Base-by-base conservation (phyloP, 2,113 vertebrate species). In the Gracilinanus agilis region DNA sequence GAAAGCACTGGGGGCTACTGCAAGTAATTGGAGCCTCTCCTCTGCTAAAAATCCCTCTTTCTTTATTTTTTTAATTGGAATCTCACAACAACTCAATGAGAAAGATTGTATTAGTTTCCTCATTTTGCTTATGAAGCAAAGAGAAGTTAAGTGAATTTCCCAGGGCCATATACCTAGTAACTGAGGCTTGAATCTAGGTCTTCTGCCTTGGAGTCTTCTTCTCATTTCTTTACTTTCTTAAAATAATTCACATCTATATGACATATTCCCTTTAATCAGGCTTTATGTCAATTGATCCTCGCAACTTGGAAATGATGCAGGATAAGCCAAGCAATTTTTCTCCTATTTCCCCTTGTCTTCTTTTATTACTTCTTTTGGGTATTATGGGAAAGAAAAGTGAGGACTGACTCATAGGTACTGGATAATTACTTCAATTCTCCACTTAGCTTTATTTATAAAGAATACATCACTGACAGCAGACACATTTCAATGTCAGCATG, bases 391-490 rank as follows among this genome's bases (percentile, higher is more conserved):
- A 34, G 25, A 67, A 67, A 29, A 67, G 58, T 67, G 27, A 67
- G 27, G 58, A 34, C 58, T 67, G 58, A 67, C 11, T 67, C 58
- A 67, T 12, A 67, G 58, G 27, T 27, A 67, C 27, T 90, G 1
- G 55, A 13, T 91, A 89, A 89, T 89, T 93, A 55, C 19, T 54
- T 97, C 9, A 83, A 53, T 89, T 95, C 53, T 89, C 55, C 40
- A 27, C 55, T 94, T 90, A 97, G n/a, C 88, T 53, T 27, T 94
- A 40, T 93, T 94, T 10, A 91, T 93, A 90, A 90, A 93, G n/a
- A 88, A 54, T 88, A 61, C 13, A 61, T 44, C 49, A 7, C 44
- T 54, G 9, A 94, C 27, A 94, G 56, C 44, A 61, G 54, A 96
- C 24, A 93, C 19, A 55, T 93, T 94, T 88, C 13, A 3, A 93